Percentiles rank a stretch among this genome's conserved stretches.
phyloP scores from a whole-genome alignment of 2,113 vertebrate genomes.

The Grammomys surdaster region DNA sequence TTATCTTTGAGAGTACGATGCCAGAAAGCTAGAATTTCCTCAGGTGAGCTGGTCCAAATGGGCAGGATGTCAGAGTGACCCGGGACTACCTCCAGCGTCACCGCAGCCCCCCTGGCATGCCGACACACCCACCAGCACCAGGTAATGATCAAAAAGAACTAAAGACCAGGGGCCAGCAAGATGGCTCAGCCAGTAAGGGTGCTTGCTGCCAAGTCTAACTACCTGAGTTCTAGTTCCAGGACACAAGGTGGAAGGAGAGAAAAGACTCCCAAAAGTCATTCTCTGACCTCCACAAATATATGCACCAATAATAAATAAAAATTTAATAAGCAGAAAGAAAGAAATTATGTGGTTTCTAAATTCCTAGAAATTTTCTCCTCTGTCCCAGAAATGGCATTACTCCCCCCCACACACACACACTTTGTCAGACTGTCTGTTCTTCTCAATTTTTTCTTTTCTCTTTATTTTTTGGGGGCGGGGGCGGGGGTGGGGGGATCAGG shows the following conservation, averaged over 20 bases:
- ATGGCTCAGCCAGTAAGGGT: background rate
- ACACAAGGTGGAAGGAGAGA: background rate
- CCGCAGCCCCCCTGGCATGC: background rate
- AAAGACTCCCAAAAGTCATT: background rate
- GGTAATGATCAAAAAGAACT: background rate
- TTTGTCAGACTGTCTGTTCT: background rate
- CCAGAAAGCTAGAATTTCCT: background rate
- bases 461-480: background rate
- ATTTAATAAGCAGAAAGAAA: background rate
- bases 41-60: background rate
- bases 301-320: background rate
- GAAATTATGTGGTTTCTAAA: background rate
- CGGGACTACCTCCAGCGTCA: background rate
- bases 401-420: background rate
- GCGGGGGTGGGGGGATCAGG: accelerated
- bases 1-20: background rate
- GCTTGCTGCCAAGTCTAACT: background rate
- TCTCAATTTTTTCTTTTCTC: background rate
- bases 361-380: background rate
- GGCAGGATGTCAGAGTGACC: background rate
- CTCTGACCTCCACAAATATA: background rate
- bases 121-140: background rate
- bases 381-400: background rate
- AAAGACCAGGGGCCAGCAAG: background rate
- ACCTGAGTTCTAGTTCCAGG: background rate